Evolutionary conservation across 2,113 vertebrate species (phyloP).

Genomic region (Fulmarus glacialis): DNA sequence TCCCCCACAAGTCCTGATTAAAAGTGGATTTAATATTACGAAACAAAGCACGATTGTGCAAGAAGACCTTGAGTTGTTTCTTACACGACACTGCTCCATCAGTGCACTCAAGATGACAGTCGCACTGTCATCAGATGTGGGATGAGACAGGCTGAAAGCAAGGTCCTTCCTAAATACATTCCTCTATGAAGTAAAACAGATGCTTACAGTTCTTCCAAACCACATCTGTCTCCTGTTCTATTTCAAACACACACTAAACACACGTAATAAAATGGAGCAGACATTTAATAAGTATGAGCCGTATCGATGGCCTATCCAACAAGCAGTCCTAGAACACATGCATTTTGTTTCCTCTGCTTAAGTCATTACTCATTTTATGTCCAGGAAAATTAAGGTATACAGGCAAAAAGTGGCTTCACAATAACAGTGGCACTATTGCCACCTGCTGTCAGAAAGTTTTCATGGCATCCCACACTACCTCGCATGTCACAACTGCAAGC

Average conservation of each 20-base stretch:
- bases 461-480: not conserved
- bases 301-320: not conserved
- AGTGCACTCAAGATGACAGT: not conserved
- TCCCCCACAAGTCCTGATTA: not conserved
- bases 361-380: slow-evolving; percentile 3
- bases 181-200: not conserved
- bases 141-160: not conserved
- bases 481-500: fast-evolving
- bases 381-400: not conserved
- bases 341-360: slow-evolving; percentile 13
- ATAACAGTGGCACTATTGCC: slow-evolving; percentile 28
- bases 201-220: not conserved
- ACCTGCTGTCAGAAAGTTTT: slow-evolving; percentile 5
- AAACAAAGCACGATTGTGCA: slow-evolving; percentile 6
- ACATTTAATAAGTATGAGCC: not conserved
- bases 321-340: not conserved
- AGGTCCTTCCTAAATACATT: not conserved
- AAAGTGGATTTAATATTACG: slow-evolving; percentile 22
- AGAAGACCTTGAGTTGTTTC: not conserved
- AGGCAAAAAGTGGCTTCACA: not conserved
- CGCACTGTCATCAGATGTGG: not conserved
- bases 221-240: not conserved
- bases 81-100: not conserved
- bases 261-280: not conserved
- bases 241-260: not conserved